A percentile compares a stretch with the other conserved stretches of the same genome.
phyloP scores from a whole-genome alignment of 2,113 vertebrate species.

The Pimephales promelas region DNA sequence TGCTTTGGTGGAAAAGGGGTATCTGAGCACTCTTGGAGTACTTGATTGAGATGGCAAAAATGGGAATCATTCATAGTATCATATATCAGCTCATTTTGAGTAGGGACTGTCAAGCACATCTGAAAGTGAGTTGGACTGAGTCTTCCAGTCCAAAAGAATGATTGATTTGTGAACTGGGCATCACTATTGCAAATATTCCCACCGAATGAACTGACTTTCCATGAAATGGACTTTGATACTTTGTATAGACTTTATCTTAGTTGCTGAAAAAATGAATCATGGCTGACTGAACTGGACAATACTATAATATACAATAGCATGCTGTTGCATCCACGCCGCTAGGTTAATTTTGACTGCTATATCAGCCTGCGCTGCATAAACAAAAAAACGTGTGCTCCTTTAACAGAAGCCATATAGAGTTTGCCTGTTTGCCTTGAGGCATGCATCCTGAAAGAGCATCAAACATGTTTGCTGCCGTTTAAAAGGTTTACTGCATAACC shows the following conservation, averaged over 20 bases:
- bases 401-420: background rate
- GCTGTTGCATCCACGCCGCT: background rate
- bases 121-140: too few species aligned
- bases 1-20: too few species aligned
- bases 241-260: background rate
- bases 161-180: too few species aligned
- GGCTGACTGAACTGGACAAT: background rate
- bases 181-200: background rate
- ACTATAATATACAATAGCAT: background rate
- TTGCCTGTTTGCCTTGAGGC: slow-evolving; percentile 2
- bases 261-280: background rate
- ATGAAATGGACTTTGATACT: background rate
- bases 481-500: slow-evolving; percentile 69
- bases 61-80: too few species aligned
- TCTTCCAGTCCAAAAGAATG: too few species aligned
- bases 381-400: background rate
- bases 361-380: background rate
- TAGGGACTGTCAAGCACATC: too few species aligned
- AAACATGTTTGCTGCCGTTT: slow-evolving; percentile 49
- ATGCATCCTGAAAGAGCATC: background rate
- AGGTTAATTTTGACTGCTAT: background rate
- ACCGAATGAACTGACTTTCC: background rate
- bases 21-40: too few species aligned
- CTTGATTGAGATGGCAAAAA: too few species aligned
- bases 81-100: too few species aligned